phyloP scores from a whole-genome alignment of 2,888 invertebrate genomes.

The Drosophila stalkeri region DNA sequence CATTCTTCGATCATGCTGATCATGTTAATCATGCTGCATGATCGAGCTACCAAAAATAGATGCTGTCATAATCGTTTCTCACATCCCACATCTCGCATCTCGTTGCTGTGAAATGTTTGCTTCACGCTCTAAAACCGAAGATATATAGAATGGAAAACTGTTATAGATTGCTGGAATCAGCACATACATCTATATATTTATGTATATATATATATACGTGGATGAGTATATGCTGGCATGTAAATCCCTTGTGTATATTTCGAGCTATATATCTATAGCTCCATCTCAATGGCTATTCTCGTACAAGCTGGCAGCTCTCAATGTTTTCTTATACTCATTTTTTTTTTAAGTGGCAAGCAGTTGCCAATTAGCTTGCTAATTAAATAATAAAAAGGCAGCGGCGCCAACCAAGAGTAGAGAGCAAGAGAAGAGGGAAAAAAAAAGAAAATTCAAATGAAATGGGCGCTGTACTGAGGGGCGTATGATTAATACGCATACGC shows the following conservation, averaged over 20 bases:
- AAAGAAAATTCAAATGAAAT: background rate
- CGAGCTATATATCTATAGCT: conserved; percentile 61
- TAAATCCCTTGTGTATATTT: conserved; percentile 32
- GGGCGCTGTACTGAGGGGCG: conserved; percentile 30
- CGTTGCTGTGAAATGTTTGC: conserved; percentile 30
- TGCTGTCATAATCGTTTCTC: conserved; percentile 60
- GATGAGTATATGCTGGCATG: conserved; percentile 4
- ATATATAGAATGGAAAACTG: conserved; percentile 24
- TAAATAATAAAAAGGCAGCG: conserved; percentile 75
- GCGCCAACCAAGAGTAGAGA: conserved; percentile 43
- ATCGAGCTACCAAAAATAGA: conserved; percentile 64
- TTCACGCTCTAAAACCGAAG: conserved; percentile 52
- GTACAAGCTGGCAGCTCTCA: conserved; percentile 48
- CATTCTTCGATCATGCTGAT: conserved; percentile 32
- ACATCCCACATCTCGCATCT: conserved; percentile 12
- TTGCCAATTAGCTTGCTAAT: conserved; percentile 81
- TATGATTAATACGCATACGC: conserved; percentile 70
- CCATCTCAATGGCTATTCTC: conserved; percentile 62
- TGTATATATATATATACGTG: background rate
- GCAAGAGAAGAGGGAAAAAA: background rate
- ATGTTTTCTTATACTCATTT: background rate
- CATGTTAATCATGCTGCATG: conserved; percentile 27
- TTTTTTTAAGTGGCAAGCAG: conserved; percentile 40
- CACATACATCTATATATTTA: background rate
- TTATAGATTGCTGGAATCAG: conserved; percentile 59